These are phyloP conservation scores for Amblyopsis rosae DNA, from an alignment of 2,113 vertebrate species.

Conservation along the genomic window DNA sequence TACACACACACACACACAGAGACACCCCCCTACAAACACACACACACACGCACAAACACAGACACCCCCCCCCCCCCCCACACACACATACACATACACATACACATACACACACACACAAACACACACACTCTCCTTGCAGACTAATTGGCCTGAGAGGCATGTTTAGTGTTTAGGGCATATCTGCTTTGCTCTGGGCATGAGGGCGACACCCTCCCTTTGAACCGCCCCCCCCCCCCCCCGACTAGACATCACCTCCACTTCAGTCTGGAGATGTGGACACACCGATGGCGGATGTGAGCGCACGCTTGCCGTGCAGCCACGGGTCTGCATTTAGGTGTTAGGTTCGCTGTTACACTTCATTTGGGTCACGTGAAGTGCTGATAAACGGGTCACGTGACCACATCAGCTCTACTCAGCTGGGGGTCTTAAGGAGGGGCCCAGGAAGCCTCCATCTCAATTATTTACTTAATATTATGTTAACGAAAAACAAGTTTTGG, in stretches of 20 bases:
- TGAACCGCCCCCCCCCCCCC: slow-evolving; percentile 16
- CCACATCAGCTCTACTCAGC: too few species aligned
- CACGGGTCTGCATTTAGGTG: too few species aligned
- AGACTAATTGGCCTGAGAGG: slow-evolving; percentile 47
- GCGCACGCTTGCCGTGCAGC: too few species aligned
- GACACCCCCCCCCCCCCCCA: slow-evolving; percentile 20
- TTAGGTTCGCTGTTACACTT: too few species aligned
- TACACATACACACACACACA: neutral
- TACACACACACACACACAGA: slow-evolving; percentile 1
- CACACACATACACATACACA: slow-evolving; percentile 1
- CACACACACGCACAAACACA: neutral
- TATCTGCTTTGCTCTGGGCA: slow-evolving; percentile 38
- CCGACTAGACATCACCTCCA: slow-evolving; percentile 47
- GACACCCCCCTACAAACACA: slow-evolving; percentile 1
- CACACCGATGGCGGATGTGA: too few species aligned
- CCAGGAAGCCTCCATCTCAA: too few species aligned
- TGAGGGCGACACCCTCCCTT: slow-evolving; percentile 9
- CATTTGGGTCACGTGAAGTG: too few species aligned
- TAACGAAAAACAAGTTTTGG: too few species aligned
- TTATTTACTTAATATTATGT: too few species aligned
- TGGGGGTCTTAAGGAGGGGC: too few species aligned
- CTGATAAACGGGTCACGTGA: too few species aligned
- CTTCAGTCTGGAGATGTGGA: too few species aligned
- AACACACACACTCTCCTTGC: slow-evolving; percentile 24
- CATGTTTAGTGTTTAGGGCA: slow-evolving; percentile 29